Evolutionary conservation across 2,888 invertebrate genomes (phyloP).

Genomic region (Pseudococcus viburni): DNA sequence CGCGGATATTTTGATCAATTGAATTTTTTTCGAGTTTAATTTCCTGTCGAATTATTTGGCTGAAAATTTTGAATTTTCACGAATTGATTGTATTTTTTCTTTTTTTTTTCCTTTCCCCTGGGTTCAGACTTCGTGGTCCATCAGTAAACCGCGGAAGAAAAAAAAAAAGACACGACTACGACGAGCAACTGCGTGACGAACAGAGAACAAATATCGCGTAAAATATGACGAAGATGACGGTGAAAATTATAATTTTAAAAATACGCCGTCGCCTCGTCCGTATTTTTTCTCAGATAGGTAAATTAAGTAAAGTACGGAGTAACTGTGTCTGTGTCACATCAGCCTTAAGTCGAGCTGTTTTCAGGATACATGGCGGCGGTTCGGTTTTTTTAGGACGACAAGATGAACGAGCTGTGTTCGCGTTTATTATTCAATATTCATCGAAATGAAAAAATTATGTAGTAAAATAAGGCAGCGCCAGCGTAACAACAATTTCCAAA

Average conservation of each 20-base stretch:
- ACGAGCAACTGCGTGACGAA: neutral
- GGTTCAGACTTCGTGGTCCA: neutral
- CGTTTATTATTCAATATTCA: neutral
- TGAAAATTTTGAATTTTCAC: too few species aligned
- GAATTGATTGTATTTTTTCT: too few species aligned
- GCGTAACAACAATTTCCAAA: neutral
- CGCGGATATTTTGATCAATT: too few species aligned
- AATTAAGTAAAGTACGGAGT: too few species aligned
- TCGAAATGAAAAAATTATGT: conserved; percentile 11
- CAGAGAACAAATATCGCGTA: neutral
- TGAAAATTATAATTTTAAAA: conserved; percentile 29
- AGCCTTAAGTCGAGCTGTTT: neutral
- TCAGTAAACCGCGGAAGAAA: neutral
- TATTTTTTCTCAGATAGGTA: neutral
- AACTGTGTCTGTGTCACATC: neutral
- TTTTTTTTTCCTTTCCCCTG: neutral
- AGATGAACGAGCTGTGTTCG: neutral
- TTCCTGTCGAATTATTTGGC: too few species aligned
- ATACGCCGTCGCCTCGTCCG: neutral
- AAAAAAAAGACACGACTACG: neutral
- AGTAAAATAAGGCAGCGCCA: neutral
- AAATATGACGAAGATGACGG: neutral
- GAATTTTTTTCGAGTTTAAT: too few species aligned
- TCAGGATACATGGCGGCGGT: neutral
- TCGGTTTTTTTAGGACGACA: neutral